Evolutionary conservation across 2,888 invertebrate species (phyloP).

Genomic region (Tholera decimalis): DNA sequence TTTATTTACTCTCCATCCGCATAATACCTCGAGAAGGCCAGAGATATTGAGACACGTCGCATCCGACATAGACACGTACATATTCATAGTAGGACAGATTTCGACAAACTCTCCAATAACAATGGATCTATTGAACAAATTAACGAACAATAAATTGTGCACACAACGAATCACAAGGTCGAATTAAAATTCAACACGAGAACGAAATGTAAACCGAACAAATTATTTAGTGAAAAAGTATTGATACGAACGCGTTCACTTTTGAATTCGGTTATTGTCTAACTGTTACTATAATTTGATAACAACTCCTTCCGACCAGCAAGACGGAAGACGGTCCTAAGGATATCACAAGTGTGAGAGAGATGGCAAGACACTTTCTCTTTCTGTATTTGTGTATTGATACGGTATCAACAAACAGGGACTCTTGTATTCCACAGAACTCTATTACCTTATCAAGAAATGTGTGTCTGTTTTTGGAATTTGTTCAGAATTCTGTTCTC

Average conservation of each 20-base stretch:
- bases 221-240: slow-evolving; percentile 33
- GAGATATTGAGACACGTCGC: slow-evolving; percentile 66
- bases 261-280: slow-evolving; percentile 43
- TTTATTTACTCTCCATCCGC: slow-evolving; percentile 73
- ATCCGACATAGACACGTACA: slow-evolving; percentile 66
- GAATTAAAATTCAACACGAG: slow-evolving; percentile 50
- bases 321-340: slow-evolving; percentile 28
- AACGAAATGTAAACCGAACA: slow-evolving; percentile 38
- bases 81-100: slow-evolving; percentile 43
- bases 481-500: slow-evolving; percentile 19
- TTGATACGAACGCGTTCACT: slow-evolving; percentile 50
- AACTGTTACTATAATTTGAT: slow-evolving; percentile 49
- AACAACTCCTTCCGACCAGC: slow-evolving; percentile 29
- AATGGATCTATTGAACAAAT: slow-evolving; percentile 43
- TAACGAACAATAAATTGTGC: slow-evolving; percentile 36
- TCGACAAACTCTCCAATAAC: slow-evolving; percentile 39
- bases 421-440: slow-evolving; percentile 28
- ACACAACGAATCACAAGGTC: slow-evolving; percentile 43
- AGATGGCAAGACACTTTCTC: slow-evolving; percentile 46
- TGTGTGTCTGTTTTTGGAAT: slow-evolving; percentile 16
- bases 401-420: slow-evolving; percentile 49
- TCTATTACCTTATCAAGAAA: slow-evolving; percentile 32
- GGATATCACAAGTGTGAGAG: slow-evolving; percentile 33
- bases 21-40: slow-evolving; percentile 72
- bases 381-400: slow-evolving; percentile 58